These are phyloP conservation scores for Sciaenops ocellatus DNA, from an alignment of 2,797 vertebrate species.

Conservation along the genomic window DNA sequence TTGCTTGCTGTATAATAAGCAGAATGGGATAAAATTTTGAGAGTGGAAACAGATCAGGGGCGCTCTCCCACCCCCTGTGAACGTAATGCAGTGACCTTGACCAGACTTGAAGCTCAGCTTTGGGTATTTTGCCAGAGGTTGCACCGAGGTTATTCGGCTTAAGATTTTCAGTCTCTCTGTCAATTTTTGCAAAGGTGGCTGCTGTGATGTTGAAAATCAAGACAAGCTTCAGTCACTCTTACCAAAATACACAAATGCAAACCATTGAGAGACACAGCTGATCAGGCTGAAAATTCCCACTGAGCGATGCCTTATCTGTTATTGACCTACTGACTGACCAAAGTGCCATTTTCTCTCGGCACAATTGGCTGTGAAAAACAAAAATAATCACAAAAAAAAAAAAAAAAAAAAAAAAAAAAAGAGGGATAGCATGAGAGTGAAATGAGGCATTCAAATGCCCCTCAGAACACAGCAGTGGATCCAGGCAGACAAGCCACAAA, in stretches of 20 bases:
- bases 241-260: conserved; percentile 31
- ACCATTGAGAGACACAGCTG: conserved; percentile 30
- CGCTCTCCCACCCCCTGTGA: conserved; percentile 50
- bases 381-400: conserved; percentile 54
- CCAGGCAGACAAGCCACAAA: conserved; percentile 54
- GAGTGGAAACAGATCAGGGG: conserved; percentile 71
- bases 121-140: conserved; percentile 71
- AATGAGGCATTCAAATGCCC: conserved; percentile 81
- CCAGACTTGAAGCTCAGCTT: conserved; percentile 60
- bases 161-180: conserved; percentile 45
- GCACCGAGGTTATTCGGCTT: conserved; percentile 68
- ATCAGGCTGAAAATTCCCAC: conserved; percentile 45
- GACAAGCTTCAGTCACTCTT: conserved; percentile 33
- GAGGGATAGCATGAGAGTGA: conserved; percentile 60
- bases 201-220: conserved; percentile 45
- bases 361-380: conserved; percentile 75
- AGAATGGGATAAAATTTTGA: conserved; percentile 77
- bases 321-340: conserved; percentile 72
- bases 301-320: conserved; percentile 50
- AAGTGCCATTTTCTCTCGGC: conserved; percentile 71
- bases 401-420: conserved; percentile 20
- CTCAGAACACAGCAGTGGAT: conserved; percentile 59
- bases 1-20: conserved; percentile 71
- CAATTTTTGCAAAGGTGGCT: conserved; percentile 36
- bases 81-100: conserved; percentile 76